A percentile compares a stretch with the other conserved stretches of the same genome.
These are phyloP conservation scores for Laticauda colubrina DNA, from an alignment of 2,113 vertebrate species.

Conservation along the genomic window DNA sequence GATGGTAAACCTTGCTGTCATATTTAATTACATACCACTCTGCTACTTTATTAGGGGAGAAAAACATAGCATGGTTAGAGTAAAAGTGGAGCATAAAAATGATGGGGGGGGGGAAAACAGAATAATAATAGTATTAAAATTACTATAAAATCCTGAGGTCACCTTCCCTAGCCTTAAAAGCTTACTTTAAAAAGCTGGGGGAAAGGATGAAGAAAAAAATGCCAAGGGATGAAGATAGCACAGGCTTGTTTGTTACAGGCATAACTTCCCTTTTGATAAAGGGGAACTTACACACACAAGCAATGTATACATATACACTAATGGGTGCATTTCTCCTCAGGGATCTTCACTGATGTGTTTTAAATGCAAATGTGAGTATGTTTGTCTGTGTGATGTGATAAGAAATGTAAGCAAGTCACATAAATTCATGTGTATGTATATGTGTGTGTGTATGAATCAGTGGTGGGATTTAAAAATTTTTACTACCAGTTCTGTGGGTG, in stretches of 20 bases:
- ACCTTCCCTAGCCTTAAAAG: not conserved
- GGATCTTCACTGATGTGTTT: not conserved
- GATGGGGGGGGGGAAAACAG: not conserved
- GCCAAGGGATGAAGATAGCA: not conserved
- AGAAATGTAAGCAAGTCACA: not conserved
- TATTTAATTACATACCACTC: conserved; percentile 14
- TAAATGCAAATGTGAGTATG: not conserved
- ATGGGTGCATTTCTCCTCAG: not conserved
- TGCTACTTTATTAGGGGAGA: conserved; percentile 3
- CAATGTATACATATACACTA: not conserved
- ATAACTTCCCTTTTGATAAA: not conserved
- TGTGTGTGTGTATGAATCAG: no score
- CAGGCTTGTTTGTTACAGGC: not conserved
- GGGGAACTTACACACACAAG: not conserved
- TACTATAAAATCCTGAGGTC: not conserved
- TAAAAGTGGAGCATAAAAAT: not conserved
- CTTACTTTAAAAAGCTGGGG: not conserved
- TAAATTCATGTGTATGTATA: not conserved
- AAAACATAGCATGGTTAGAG: not conserved
- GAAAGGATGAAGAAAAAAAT: not conserved
- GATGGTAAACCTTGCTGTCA: conserved; percentile 23
- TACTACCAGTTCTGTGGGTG: no score
- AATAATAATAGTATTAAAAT: not conserved
- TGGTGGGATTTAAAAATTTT: no score
- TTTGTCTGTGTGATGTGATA: not conserved